Percentiles rank a stretch among this genome's conserved stretches.
Conservation (phyloP, 2,888 invertebrate genomes). For the Drosophila buzzatii region DNA sequence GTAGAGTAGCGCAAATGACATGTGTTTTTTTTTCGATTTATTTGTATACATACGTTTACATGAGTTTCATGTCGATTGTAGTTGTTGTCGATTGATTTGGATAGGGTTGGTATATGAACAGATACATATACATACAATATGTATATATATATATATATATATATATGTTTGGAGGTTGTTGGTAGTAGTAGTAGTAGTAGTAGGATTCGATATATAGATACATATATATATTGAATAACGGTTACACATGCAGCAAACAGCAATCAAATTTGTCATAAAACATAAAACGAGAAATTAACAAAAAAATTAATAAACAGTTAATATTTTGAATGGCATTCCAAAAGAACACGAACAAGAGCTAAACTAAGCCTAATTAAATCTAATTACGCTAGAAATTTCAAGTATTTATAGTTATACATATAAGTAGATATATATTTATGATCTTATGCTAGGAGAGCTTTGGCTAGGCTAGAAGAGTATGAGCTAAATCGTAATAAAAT, state of each 20-base stretch:
- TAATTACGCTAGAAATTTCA: constrained; percentile 30
- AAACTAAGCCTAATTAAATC: constrained; percentile 46
- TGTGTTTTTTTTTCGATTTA: constrained; percentile 19
- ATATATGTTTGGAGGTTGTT: constrained; percentile 23
- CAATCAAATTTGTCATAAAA: constrained; percentile 66
- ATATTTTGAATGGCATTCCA: constrained; percentile 56
- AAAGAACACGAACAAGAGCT: constrained; percentile 25
- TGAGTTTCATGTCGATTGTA: constrained; percentile 69
- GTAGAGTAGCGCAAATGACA: constrained; percentile 20
- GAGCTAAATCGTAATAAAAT: not conserved
- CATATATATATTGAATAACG: constrained; percentile 43
- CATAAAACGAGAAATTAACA: constrained; percentile 63
- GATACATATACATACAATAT: not conserved
- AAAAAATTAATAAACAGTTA: constrained; percentile 57
- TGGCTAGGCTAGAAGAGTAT: not conserved
- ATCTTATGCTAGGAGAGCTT: not conserved
- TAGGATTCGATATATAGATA: constrained; percentile 36
- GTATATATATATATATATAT: not conserved
- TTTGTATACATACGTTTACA: constrained; percentile 81
- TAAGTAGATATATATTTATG: constrained; percentile 16
- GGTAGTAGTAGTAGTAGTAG: constrained; percentile 40
- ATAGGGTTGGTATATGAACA: constrained; percentile 25
- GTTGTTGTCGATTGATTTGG: constrained; percentile 56
- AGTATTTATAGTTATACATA: not conserved
- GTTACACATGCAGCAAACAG: constrained; percentile 63